phyloP scores from a whole-genome alignment of 2,888 invertebrate species.

The Sturmia bella region DNA sequence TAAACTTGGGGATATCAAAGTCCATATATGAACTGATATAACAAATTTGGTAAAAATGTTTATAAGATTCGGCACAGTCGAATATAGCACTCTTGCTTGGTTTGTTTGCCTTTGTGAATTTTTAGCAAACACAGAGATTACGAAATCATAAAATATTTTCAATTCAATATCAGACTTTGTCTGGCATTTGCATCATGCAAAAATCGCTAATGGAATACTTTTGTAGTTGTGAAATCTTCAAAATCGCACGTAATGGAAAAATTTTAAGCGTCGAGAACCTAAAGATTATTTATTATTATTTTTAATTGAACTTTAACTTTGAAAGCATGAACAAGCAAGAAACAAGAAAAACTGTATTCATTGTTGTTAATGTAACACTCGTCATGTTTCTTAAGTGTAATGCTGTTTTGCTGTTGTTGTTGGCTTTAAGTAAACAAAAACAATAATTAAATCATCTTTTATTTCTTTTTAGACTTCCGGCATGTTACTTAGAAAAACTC shows the following conservation, averaged over 20 bases:
- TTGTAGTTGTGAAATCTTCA: slow-evolving; percentile 1
- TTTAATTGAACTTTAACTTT: slow-evolving; percentile 59
- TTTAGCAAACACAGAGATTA: background rate
- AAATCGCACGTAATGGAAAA: slow-evolving; percentile 2
- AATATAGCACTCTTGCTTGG: slow-evolving; percentile 35
- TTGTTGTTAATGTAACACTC: slow-evolving; percentile 37
- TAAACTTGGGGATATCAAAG: too few relatives aligned
- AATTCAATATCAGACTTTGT: slow-evolving; percentile 28
- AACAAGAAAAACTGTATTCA: slow-evolving; percentile 9
- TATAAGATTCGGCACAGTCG: too few relatives aligned
- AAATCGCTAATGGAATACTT: slow-evolving; percentile 28
- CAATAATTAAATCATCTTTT: slow-evolving; percentile 54
- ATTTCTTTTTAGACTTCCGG: slow-evolving; percentile 57
- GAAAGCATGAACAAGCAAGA: slow-evolving; percentile 11
- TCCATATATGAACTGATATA: too few relatives aligned
- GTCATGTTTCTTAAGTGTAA: slow-evolving; percentile 30
- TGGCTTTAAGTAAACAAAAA: slow-evolving; percentile 20
- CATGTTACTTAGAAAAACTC: slow-evolving; percentile 31
- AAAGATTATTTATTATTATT: slow-evolving; percentile 26
- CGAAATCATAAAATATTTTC: slow-evolving; percentile 10
- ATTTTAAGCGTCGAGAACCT: slow-evolving; percentile 20
- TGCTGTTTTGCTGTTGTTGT: background rate
- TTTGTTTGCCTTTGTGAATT: slow-evolving; percentile 34
- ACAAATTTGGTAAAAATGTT: too few relatives aligned
- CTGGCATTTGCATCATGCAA: slow-evolving; percentile 32